phyloP scores from a whole-genome alignment of 2,113 vertebrate species.

The Halcyon senegalensis region DNA sequence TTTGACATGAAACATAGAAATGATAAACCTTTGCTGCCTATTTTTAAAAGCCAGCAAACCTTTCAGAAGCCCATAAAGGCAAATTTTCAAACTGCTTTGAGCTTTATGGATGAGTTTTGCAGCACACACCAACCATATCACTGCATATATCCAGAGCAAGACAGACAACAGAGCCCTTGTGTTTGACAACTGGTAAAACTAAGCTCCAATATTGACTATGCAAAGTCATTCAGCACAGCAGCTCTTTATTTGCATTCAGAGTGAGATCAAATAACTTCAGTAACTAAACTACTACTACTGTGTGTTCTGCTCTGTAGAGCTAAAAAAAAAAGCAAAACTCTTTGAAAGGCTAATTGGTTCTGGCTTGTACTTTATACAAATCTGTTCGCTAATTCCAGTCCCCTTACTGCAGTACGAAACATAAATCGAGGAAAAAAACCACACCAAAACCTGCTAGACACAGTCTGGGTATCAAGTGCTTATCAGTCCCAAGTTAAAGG shows the following conservation, averaged over 20 bases:
- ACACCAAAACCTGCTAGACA: background rate
- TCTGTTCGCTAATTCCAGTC: background rate
- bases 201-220: background rate
- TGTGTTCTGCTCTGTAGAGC: background rate
- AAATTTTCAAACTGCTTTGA: background rate
- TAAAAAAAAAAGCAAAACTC: constrained; percentile 17
- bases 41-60: background rate
- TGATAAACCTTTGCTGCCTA: background rate
- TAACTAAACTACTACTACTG: background rate
- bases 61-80: background rate
- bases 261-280: background rate
- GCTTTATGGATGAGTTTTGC: background rate
- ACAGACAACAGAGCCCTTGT: background rate
- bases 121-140: background rate
- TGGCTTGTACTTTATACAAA: background rate
- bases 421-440: background rate
- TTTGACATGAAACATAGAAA: background rate
- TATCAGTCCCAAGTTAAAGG: background rate
- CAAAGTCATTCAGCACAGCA: background rate
- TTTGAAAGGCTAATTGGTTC: constrained; percentile 22
- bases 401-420: background rate
- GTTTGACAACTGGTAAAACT: background rate
- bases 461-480: background rate
- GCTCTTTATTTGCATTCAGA: constrained; percentile 14
- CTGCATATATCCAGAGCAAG: background rate